Base-by-base conservation (phyloP, 23 tunicate genomes). In the Trididemnum miniatum region DNA sequence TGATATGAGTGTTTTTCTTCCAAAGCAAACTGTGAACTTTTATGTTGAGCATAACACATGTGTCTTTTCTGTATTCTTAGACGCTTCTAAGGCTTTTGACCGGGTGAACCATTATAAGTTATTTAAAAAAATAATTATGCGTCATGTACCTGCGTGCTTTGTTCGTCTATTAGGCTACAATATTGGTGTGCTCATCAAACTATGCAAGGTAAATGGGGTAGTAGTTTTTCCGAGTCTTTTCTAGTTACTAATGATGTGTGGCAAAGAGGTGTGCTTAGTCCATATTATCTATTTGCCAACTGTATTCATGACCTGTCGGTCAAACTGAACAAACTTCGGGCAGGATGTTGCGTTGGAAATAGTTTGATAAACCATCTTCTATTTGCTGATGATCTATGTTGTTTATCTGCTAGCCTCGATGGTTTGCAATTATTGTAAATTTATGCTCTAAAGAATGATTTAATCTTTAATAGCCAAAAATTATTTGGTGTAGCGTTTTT, bases 221-320 rank as follows among this genome's bases (percentile, higher is more conserved):
- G 26, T 24, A 12, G 67, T 62, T 26, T 22, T 62, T 24, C n/a
- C 26, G 67, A 62, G 26, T 22, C 26, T 20, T 62, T 62, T 62
- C 67, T 24, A 62, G 67, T 62, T 22, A 62, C 28, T 12, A 62
- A 62, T 62, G 67, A 26, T 62, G 26, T 62, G 26, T 3, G 26
- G 5, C 67, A 62, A 62, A 44, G 54, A 44, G 67, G 67, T 62
- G 67, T 22, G 67, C 67, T 62, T 62, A 18, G 67, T n/a, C 67
- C 26, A 62, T 62, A n/a, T n/a, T n/a, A 62, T n/a, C 26, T 62
- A 62, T 62, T 62, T 62, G 4, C 67, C 26, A 22, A 9, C 18
- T 18, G 15, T 18, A 49, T 49, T 12, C 25, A 20, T 62, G 23
- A 24, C n/a, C n/a, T 62, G 26, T 24, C 67, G n/a, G 67, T 20